These are phyloP conservation scores for Pseudopleuronectes americanus DNA, from an alignment of 2,797 vertebrate genomes.

Conservation along the genomic window DNA sequence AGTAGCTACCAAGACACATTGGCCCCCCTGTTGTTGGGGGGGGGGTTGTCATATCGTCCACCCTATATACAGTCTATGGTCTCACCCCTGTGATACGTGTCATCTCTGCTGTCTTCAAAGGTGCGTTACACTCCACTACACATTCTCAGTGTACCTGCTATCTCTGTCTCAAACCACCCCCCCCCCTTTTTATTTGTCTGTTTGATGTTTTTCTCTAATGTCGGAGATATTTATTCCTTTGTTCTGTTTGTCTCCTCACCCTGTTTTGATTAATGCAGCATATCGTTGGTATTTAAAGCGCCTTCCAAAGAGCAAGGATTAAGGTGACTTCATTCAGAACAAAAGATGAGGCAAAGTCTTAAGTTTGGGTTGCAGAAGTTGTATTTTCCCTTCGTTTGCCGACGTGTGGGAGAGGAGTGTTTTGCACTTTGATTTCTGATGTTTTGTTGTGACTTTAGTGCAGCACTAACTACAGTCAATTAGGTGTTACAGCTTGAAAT, in stretches of 20 bases:
- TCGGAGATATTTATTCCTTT: slow-evolving; percentile 32
- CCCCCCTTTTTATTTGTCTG: background rate
- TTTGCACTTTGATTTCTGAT: slow-evolving; percentile 11
- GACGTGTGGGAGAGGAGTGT: background rate
- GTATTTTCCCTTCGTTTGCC: slow-evolving; percentile 10
- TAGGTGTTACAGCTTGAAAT: slow-evolving; percentile 23
- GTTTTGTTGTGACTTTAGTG: slow-evolving; percentile 17
- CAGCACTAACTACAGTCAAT: background rate
- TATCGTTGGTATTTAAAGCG: slow-evolving; percentile 54
- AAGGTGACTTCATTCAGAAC: slow-evolving; percentile 46
- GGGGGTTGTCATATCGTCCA: too few relatives aligned
- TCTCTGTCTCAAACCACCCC: background rate
- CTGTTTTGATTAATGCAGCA: slow-evolving; percentile 40
- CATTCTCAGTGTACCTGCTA: background rate
- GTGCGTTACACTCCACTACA: background rate
- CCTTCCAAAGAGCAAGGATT: slow-evolving; percentile 54
- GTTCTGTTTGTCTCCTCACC: slow-evolving; percentile 44
- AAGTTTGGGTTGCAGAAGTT: slow-evolving; percentile 36
- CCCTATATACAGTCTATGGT: too few relatives aligned
- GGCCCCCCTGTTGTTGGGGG: too few relatives aligned
- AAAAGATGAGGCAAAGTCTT: slow-evolving; percentile 36
- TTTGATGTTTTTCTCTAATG: slow-evolving; percentile 20
- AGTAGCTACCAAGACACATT: too few relatives aligned
- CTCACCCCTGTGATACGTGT: background rate
- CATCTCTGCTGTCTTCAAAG: background rate